Evolutionary conservation across 2,888 invertebrate genomes (phyloP).

Genomic region (Chaitophorus viminalis): DNA sequence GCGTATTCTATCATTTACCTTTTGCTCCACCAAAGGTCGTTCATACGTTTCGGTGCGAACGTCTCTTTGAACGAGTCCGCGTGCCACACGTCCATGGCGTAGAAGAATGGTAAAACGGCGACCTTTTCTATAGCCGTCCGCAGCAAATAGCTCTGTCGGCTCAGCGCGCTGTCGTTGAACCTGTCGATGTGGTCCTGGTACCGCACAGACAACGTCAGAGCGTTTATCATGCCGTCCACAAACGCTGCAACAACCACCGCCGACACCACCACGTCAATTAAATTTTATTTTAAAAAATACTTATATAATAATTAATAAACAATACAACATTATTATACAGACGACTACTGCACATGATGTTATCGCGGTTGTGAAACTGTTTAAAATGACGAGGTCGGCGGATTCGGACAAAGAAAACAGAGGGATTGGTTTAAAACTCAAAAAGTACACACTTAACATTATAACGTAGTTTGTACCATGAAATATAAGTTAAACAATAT

Average conservation of each 20-base stretch:
- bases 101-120: constrained; percentile 27
- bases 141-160: constrained; percentile 16
- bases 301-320: no score
- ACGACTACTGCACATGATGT: no score
- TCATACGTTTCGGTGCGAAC: constrained; percentile 48
- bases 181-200: constrained; percentile 41
- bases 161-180: neutral
- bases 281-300: neutral
- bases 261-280: neutral
- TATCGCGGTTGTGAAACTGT: no score
- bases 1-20: constrained; percentile 29
- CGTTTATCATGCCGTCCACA: constrained; percentile 32
- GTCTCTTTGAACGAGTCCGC: neutral
- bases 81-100: constrained; percentile 28
- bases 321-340: no score
- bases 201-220: constrained; percentile 40
- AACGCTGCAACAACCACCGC: constrained; percentile 10
- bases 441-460: no score
- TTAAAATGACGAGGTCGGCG: no score
- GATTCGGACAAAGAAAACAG: no score
- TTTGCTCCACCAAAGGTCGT: constrained; percentile 47
- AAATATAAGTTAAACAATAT: no score
- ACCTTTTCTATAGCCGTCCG: constrained; percentile 42
- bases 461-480: no score
- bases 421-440: no score